Conservation (phyloP, 1,140 invertebrate species). For the Pogonomyrmex barbatus region DNA sequence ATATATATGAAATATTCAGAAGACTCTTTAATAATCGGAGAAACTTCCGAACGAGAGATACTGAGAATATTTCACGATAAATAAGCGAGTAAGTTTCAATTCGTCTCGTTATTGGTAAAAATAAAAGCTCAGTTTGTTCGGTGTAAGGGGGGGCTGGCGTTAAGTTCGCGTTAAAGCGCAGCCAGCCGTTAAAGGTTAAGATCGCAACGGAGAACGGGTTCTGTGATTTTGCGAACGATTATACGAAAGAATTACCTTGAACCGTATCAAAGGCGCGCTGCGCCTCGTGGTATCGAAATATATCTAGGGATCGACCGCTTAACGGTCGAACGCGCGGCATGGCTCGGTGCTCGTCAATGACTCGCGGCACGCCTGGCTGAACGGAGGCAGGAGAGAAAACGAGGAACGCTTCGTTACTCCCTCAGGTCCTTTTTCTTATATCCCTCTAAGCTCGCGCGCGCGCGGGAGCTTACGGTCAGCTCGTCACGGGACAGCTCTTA, state of each 20-base stretch:
- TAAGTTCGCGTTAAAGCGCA: conserved; percentile 25
- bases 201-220: conserved; percentile 31
- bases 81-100: background rate
- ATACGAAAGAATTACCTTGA: conserved; percentile 69
- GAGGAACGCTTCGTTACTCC: conserved; percentile 75
- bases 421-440: conserved; percentile 71
- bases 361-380: conserved; percentile 66
- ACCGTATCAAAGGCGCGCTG: conserved; percentile 64
- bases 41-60: background rate
- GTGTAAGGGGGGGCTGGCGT: background rate
- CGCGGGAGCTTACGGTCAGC: conserved; percentile 14
- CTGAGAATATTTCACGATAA: background rate
- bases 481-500: conserved; percentile 50
- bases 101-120: conserved; percentile 16
- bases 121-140: background rate
- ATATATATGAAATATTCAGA: background rate
- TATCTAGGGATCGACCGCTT: conserved; percentile 77
- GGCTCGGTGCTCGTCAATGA: conserved; percentile 77
- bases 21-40: background rate
- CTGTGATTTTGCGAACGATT: conserved; percentile 58
- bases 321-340: conserved; percentile 79
- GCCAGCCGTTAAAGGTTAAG: conserved; percentile 57
- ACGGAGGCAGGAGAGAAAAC: conserved; percentile 60
- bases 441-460: conserved; percentile 1
- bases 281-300: conserved; percentile 74